These are phyloP conservation scores for Myioborus miniatus DNA, from an alignment of 2,797 vertebrate genomes.

Conservation along the genomic window DNA sequence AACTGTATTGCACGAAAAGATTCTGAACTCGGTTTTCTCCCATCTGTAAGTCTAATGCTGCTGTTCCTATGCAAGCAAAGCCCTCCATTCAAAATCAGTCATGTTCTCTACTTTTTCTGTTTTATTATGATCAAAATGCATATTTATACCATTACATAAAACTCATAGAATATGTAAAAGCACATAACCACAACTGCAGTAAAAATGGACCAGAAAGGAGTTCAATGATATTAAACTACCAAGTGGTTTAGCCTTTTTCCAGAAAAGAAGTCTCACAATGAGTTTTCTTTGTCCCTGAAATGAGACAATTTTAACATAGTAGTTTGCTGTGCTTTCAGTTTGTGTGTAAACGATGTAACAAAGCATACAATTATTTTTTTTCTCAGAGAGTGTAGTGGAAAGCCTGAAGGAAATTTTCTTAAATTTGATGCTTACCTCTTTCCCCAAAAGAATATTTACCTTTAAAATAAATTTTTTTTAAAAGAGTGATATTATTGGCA, in stretches of 20 bases:
- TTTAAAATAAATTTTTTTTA: not conserved
- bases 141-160: conserved; percentile 33
- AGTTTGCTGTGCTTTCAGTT: conserved; percentile 55
- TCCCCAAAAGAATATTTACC: conserved; percentile 33
- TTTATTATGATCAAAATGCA: conserved; percentile 11
- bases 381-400: conserved; percentile 38
- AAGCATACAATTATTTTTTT: conserved; percentile 63
- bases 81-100: conserved; percentile 1
- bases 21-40: conserved; percentile 26
- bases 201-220: conserved; percentile 19
- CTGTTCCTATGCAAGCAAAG: not conserved
- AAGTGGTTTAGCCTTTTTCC: not conserved
- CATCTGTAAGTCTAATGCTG: conserved; percentile 16
- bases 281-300: conserved; percentile 52
- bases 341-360: conserved; percentile 61
- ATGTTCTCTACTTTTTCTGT: not conserved
- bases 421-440: conserved; percentile 40
- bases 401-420: conserved; percentile 58
- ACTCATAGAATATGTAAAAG: conserved; percentile 20
- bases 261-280: not conserved
- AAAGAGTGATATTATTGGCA: conserved; percentile 25
- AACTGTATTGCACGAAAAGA: conserved; percentile 10
- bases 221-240: not conserved
- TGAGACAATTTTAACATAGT: conserved; percentile 57
- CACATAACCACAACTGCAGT: not conserved